Evolutionary conservation across 2,113 vertebrate species (phyloP), one percentile per base, ranked within the genome.

Genomic region (Onychorhynchus coronatus): DNA sequence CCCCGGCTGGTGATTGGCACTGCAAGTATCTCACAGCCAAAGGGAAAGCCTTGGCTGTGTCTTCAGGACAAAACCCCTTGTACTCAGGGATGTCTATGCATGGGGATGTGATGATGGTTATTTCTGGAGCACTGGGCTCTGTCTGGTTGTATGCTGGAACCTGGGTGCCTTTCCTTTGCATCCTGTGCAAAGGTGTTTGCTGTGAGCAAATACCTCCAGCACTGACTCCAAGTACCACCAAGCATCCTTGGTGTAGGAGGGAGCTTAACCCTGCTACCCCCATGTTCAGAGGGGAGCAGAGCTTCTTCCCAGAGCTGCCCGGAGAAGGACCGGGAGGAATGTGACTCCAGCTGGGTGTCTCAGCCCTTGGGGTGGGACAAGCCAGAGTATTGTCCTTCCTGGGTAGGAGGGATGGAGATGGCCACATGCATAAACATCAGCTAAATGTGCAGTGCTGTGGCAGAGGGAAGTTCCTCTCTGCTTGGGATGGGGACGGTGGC

Each of bases 231-330:
- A 37, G 44, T 85, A 22, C 58, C 65, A 37, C 53, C 12, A 1
- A 12, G 52, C 56, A 55, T 78, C 59, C n/a, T 23, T 71, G 50
- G 19, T 3, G 23, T 6, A 1, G 13, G 4, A 20, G 18, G 30
- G 18, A 79, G 11, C 27, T 74, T 2, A 4, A 5, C 2, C 2
- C 21, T 49, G 63, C 39, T n/a, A 28, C 30, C 39, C 37, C 15
- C 21, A 10, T 37, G 20, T 85, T 92, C 2, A 0, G 2, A 23
- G 31, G 18, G 20, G 6, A 77, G 20, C 44, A 0, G 0, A 58
- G 42, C 50, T 8, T 58, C 85, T 85, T 61, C 15, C 25, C 1
- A 2, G 41, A 3, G 25, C 62, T 82, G 47, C 31, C 63, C 2
- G 1, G 42, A 75, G 61, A 16, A 86, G 67, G 46, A 70, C 22